Conservation (phyloP, 1,140 invertebrate genomes). For the Aphis gossypii region DNA sequence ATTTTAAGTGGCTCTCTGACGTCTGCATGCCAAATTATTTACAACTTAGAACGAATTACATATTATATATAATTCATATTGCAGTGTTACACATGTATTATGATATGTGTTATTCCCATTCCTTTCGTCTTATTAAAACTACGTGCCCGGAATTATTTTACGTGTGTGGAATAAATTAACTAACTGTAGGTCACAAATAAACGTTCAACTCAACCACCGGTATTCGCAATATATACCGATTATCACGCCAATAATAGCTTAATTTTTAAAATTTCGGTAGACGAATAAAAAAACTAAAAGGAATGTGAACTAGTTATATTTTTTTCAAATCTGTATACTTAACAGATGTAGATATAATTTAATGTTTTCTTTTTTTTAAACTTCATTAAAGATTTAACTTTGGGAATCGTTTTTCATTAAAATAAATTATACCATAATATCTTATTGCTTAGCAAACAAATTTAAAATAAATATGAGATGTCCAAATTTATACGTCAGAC, state of each 20-base stretch:
- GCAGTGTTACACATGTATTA: not conserved
- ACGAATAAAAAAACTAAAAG: not conserved
- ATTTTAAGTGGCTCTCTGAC: not conserved
- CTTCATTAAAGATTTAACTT: not conserved
- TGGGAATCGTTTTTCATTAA: not conserved
- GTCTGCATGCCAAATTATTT: not conserved
- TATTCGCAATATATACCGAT: not conserved
- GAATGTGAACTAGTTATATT: not conserved
- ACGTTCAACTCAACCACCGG: not conserved
- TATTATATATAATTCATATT: not conserved
- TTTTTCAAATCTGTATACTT: not conserved
- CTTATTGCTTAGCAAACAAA: not conserved
- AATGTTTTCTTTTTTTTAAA: not conserved
- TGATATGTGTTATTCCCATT: not conserved
- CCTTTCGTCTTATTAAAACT: not conserved
- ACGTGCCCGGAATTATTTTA: conserved; percentile 8
- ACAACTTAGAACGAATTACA: not conserved
- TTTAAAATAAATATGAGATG: not conserved
- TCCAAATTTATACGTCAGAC: not conserved
- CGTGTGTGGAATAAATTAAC: not conserved
- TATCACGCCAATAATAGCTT: not conserved
- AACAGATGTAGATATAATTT: not conserved
- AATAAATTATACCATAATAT: not conserved
- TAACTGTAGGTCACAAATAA: not conserved
- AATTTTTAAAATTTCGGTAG: not conserved